These are phyloP conservation scores for Melikaiella ostensackeni DNA, from an alignment of 2,888 invertebrate genomes.

Conservation along the genomic window DNA sequence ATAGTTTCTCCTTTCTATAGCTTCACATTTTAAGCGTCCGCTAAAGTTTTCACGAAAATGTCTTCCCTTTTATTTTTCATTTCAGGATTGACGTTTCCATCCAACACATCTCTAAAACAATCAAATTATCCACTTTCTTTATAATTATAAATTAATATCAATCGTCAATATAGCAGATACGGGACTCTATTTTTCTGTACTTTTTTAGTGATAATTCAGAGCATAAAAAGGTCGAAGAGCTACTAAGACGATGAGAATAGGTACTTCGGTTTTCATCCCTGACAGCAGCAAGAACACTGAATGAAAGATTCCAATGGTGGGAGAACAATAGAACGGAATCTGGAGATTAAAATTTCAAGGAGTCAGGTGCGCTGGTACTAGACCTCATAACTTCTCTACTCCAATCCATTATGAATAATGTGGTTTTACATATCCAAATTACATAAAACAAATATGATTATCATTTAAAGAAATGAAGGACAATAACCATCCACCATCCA, in stretches of 20 bases:
- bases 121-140: neutral
- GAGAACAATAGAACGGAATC: slow-evolving; percentile 27
- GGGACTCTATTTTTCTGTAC: too few species aligned
- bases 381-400: slow-evolving; percentile 17
- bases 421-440: neutral
- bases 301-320: slow-evolving; percentile 22
- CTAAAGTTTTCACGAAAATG: slow-evolving; percentile 42
- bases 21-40: slow-evolving; percentile 43
- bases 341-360: slow-evolving; percentile 34
- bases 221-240: too few species aligned
- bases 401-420: neutral
- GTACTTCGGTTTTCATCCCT: slow-evolving; percentile 11
- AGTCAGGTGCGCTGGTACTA: slow-evolving; percentile 29
- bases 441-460: neutral
- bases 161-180: too few species aligned
- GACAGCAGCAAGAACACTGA: slow-evolving; percentile 21
- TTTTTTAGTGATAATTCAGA: too few species aligned
- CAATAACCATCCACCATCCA: too few species aligned
- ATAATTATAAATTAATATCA: neutral
- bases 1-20: slow-evolving; percentile 35
- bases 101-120: too few species aligned
- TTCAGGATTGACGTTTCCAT: neutral
- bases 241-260: neutral
- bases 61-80: neutral
- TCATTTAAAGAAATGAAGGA: neutral